A percentile compares a stretch with the other conserved stretches of the same genome.
Conservation (phyloP, 2,797 vertebrate species). For the Mormyrops boulengeri region DNA sequence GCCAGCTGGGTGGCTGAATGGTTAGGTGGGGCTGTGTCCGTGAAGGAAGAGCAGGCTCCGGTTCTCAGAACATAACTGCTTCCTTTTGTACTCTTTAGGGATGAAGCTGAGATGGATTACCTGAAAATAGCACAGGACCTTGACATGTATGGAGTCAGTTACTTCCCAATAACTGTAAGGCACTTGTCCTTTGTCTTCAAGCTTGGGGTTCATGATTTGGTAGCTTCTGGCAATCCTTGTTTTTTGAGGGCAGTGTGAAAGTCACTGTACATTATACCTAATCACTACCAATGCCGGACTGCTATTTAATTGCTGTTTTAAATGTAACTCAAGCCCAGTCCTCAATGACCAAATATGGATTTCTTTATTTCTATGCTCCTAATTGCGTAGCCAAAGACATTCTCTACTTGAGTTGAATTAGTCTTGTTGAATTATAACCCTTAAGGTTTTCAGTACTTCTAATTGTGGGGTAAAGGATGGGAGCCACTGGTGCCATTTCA, state of each 20-base stretch:
- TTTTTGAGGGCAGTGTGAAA: neutral
- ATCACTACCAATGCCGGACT: neutral
- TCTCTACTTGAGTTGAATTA: neutral
- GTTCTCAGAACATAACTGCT: neutral
- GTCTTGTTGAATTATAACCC: neutral
- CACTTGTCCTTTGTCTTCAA: neutral
- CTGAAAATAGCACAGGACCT: constrained; percentile 88
- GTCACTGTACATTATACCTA: neutral
- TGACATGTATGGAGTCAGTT: constrained; percentile 89
- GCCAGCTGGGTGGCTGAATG: neutral
- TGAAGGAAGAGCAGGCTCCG: neutral
- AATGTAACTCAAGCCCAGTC: neutral
- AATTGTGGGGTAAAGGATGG: neutral
- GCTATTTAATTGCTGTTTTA: neutral
- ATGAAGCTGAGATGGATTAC: constrained; percentile 92
- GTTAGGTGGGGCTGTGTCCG: neutral
- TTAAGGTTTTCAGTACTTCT: neutral
- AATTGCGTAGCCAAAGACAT: neutral
- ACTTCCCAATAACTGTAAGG: constrained; percentile 85
- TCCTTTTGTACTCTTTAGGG: constrained; percentile 50
- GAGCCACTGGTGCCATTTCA: constrained; percentile 1
- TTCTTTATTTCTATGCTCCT: neutral
- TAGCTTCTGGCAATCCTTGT: neutral
- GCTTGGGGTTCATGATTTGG: neutral
- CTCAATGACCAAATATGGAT: neutral